Conservation (phyloP, 2,113 vertebrate genomes). For the Theristicus caerulescens region DNA sequence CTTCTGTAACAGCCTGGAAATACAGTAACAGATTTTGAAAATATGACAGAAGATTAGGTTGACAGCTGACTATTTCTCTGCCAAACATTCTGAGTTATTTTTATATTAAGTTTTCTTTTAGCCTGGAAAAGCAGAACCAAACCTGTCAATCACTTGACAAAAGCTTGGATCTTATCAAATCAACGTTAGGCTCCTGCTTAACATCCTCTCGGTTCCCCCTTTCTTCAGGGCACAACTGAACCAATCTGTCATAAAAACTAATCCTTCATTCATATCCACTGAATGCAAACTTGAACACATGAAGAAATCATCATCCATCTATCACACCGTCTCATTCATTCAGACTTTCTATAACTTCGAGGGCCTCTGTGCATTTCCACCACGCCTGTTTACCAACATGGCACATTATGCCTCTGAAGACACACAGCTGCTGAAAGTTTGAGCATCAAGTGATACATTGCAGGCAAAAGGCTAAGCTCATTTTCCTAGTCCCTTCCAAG, state of each 20-base stretch:
- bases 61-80: background rate
- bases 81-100: background rate
- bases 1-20: slow-evolving; percentile 65
- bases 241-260: background rate
- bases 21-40: slow-evolving; percentile 21
- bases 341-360: background rate
- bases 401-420: background rate
- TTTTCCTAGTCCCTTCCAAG: background rate
- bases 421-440: background rate
- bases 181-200: background rate
- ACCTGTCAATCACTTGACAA: background rate
- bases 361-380: background rate
- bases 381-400: background rate
- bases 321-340: background rate
- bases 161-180: background rate
- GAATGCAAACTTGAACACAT: background rate
- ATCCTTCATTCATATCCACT: background rate
- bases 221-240: background rate
- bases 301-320: background rate
- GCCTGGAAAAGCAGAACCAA: slow-evolving; percentile 21
- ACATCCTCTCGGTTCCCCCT: background rate
- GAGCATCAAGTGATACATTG: background rate
- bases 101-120: background rate
- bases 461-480: background rate
- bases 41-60: background rate